Conservation (phyloP, 1,140 invertebrate species). For the Holotrichia oblita region DNA sequence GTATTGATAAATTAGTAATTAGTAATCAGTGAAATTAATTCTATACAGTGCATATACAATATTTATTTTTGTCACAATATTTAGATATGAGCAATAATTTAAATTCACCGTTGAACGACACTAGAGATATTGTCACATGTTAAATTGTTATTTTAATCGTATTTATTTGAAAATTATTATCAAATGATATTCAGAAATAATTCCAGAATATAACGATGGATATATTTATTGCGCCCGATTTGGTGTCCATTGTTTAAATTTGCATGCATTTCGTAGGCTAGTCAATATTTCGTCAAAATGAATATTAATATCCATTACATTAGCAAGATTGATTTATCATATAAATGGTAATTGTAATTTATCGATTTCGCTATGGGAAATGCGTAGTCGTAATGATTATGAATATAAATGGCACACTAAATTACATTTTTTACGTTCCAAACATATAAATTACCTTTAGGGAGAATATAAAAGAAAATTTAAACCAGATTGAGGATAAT, state of each 20-base stretch:
- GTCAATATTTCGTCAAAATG: not conserved
- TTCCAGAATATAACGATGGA: not conserved
- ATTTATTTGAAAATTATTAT: slow-evolving; percentile 2
- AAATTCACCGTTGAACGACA: not conserved
- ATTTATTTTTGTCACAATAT: not conserved
- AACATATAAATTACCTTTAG: too few relatives aligned
- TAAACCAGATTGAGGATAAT: too few relatives aligned
- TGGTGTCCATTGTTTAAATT: not conserved
- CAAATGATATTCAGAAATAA: not conserved
- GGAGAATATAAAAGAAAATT: too few relatives aligned
- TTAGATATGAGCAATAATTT: not conserved
- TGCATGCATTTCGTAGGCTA: not conserved
- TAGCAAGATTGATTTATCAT: not conserved
- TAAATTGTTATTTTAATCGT: not conserved
- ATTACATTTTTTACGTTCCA: too few relatives aligned
- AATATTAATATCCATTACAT: not conserved
- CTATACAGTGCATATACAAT: not conserved
- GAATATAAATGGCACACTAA: too few relatives aligned
- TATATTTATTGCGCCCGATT: slow-evolving; percentile 1
- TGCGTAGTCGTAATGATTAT: too few relatives aligned
- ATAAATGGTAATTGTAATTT: not conserved
- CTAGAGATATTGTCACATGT: not conserved
- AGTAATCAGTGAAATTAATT: not conserved
- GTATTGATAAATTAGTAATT: too few relatives aligned
- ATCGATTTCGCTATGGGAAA: not conserved